Evolutionary conservation across 1,140 invertebrate genomes (phyloP), one percentile per base, ranked within the genome.

Genomic region (Ptiloglossa arizonensis): DNA sequence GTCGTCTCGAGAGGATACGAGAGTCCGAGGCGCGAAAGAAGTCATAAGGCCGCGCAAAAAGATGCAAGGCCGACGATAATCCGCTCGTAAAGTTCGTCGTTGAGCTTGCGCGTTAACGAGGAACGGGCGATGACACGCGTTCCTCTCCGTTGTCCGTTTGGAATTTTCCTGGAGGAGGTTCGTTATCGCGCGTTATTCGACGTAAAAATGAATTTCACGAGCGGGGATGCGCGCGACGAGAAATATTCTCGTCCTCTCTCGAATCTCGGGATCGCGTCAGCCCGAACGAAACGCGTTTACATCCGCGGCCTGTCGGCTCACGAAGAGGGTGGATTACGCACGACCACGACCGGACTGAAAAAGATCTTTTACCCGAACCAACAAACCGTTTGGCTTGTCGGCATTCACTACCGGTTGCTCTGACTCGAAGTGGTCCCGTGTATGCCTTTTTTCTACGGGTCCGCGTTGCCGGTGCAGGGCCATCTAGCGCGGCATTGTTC

Each of bases 361-460:
- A 90, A 89, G 88, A 89, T 89, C 86, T 88, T 90, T 88, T 86
- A 80, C 82, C 73, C 78, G 75, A 81, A 82, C 78, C 79, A 73
- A 71, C 71, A 73, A 86, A 77, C 64, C 68, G 80, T 76, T 80
- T 79, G 70, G 83, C 60, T 88, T 81, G 79, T 41, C 70, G 59
- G 85, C 70, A 84, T 86, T 89, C 79, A 68, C 52, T 35, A 57
- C 50, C 62, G 46, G 57, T 56, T 32, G 71, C 69, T 71, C 54
- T 71, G 83, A 87, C 89, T 91, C 89, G 86, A 90, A 91, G 89
- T 90, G 89, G 86, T 90, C 72, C n/a, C 82, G 78, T 66, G 73
- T 54, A 63, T 72, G 77, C 52, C 74, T 72, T 84, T n/a, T 81
- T 84, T 86, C 79, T 84, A 81, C 60, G 68, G 71, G 38, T 11